Base-by-base conservation (phyloP, 1,140 invertebrate species). In the Vanessa atalanta region DNA sequence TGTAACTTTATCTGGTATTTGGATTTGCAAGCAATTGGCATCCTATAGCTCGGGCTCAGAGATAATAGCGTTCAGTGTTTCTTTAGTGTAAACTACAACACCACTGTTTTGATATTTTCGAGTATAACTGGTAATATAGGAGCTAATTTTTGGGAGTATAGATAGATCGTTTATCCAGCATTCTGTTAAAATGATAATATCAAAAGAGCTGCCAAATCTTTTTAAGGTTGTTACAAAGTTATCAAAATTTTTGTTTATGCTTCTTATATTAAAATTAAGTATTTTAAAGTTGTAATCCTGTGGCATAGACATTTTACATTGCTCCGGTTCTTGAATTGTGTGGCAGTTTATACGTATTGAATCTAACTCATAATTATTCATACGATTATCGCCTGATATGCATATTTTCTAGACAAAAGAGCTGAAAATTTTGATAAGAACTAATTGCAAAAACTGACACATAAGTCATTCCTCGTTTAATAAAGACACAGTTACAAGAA, bases 71-170 rank as follows among this genome's bases (percentile, higher is more conserved):
- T 63, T 68, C 67, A 43, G 69, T 3, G 23, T 37, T 14, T 78
- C 72, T 37, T 47, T 77, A 16, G 78, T 64, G 64, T 78, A 82
- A 7, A 72, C 76, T 15, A 80, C 73, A 15, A 82, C 78, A 60
- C 79, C 81, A 51, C 80, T 72, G n/a, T 76, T 77, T 69, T 79
- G 74, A 47, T 82, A 77, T 37, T 73, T 79, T 26, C 51, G 47
- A 0, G 77, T 79, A 43, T 63, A 66, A 53, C 57, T 69, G 3
- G 64, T 13, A 37, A 7, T 65, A 31, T 74, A 74, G 3, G 31
- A 43, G 1, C 23, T 13, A 16, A 77, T 23, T 53, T 64, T 37
- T 48, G 72, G 72, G 16, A 77, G 57, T 47, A 64, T 47, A 47
- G 43, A 16, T 15, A 47, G 15, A 15, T 64, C 61, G 43, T 43